Evolutionary conservation across 2,888 invertebrate species (phyloP).

Genomic region (Axea sp.): DNA sequence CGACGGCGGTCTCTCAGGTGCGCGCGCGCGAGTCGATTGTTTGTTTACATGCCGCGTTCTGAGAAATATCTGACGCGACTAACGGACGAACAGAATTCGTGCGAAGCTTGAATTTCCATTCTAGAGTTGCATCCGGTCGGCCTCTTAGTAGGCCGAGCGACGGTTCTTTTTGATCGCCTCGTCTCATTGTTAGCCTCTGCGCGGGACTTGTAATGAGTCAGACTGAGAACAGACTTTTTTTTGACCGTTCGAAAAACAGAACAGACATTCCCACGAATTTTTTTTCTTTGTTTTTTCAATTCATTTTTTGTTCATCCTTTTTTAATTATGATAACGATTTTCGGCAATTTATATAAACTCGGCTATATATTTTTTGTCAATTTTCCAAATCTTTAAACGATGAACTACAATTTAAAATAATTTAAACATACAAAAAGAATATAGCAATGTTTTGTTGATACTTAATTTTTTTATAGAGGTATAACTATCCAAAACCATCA

Average conservation of each 20-base stretch:
- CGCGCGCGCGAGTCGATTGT: slow-evolving; percentile 66
- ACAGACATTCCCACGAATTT: slow-evolving; percentile 13
- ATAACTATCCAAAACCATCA: too few species aligned
- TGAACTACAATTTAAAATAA: too few species aligned
- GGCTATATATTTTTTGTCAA: too few species aligned
- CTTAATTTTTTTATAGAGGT: too few species aligned
- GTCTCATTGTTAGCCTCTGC: slow-evolving; percentile 14
- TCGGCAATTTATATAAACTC: too few species aligned
- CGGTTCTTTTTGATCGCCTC: slow-evolving; percentile 29
- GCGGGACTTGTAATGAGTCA: slow-evolving; percentile 26
- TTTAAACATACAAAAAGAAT: too few species aligned
- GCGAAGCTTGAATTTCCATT: slow-evolving; percentile 74
- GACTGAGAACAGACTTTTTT: slow-evolving; percentile 6
- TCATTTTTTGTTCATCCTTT: not conserved
- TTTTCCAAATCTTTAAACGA: too few species aligned
- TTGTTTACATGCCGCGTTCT: slow-evolving; percentile 77
- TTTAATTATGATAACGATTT: too few species aligned
- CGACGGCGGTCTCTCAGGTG: slow-evolving; percentile 55
- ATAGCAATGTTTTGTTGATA: too few species aligned
- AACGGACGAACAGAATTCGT: slow-evolving; percentile 73
- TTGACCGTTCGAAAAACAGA: not conserved
- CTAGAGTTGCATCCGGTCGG: slow-evolving; percentile 74
- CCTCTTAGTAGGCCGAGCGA: slow-evolving; percentile 32
- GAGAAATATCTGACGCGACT: slow-evolving; percentile 76
- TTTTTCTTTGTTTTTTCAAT: not conserved